These are phyloP conservation scores for Crypturellus tataupa DNA, from an alignment of 2,797 vertebrate species.

Conservation along the genomic window DNA sequence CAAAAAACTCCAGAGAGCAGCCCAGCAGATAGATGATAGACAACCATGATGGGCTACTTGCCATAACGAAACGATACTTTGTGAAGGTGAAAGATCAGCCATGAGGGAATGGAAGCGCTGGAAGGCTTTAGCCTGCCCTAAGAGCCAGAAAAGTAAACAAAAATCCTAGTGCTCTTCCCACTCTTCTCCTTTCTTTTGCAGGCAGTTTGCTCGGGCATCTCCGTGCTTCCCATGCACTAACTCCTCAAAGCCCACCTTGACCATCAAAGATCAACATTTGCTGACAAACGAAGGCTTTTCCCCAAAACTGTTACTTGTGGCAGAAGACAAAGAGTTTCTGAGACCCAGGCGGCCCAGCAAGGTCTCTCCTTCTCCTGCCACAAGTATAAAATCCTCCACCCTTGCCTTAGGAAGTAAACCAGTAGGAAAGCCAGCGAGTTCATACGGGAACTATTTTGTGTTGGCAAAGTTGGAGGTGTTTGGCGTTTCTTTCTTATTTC, in stretches of 20 bases:
- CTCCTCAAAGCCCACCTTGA: background rate
- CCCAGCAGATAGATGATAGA: background rate
- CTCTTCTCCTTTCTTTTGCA: background rate
- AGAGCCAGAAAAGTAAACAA: background rate
- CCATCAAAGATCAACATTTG: background rate
- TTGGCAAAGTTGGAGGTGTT: conserved; percentile 11
- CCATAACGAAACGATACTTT: background rate
- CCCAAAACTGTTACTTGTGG: background rate
- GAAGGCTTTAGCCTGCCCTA: background rate
- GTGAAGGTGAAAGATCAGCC: background rate
- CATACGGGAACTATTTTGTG: conserved; percentile 33
- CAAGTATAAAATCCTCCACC: conserved; percentile 3
- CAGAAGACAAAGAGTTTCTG: background rate
- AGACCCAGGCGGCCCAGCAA: background rate
- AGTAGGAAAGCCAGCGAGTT: conserved; percentile 50
- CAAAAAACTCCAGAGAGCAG: background rate
- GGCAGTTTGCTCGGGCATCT: background rate
- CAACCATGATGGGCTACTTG: rapidly evolving
- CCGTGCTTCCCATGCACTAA: rapidly evolving
- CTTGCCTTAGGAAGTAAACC: background rate
- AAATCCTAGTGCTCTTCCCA: background rate
- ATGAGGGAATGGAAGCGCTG: background rate
- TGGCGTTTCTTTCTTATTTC: background rate
- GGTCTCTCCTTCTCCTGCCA: conserved; percentile 21
- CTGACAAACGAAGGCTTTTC: background rate